These are phyloP conservation scores for Thryonomys swinderianus DNA, from an alignment of 2,113 vertebrate species.

Conservation along the genomic window DNA sequence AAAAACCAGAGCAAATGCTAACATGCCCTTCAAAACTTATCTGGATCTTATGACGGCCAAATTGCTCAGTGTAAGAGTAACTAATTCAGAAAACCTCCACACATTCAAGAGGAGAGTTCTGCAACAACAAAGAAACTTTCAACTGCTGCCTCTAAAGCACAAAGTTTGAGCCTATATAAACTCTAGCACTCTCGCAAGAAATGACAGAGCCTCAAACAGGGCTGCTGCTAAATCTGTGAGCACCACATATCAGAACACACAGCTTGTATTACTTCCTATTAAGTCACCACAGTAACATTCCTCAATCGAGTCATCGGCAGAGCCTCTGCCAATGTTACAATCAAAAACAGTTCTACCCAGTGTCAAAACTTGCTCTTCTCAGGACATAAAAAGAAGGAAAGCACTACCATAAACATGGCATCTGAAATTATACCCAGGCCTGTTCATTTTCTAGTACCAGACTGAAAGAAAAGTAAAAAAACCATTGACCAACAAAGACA, in stretches of 20 bases:
- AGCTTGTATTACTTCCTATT: conserved; percentile 61
- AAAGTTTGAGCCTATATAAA: conserved; percentile 22
- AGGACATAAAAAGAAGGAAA: conserved; percentile 63
- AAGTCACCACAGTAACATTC: neutral
- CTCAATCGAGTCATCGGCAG: neutral
- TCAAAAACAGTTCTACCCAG: neutral
- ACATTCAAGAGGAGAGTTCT: conserved; percentile 56
- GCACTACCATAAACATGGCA: neutral
- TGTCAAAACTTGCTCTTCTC: neutral
- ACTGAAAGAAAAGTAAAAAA: conserved; percentile 39
- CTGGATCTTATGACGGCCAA: conserved; percentile 92
- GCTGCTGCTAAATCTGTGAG: conserved; percentile 60
- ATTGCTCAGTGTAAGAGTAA: conserved; percentile 94
- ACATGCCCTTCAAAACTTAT: conserved; percentile 84
- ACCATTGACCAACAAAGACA: conserved; percentile 25
- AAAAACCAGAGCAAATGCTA: conserved; percentile 74
- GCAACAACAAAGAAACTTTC: conserved; percentile 60
- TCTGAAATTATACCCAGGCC: conserved; percentile 50
- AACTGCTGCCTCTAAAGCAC: conserved; percentile 57
- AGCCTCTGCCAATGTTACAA: conserved; percentile 13
- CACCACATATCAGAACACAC: conserved; percentile 77
- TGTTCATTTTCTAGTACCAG: conserved; percentile 41
- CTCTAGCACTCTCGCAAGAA: conserved; percentile 1
- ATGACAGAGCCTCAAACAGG: conserved; percentile 55
- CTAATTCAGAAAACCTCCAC: conserved; percentile 90